Conservation (phyloP, 2,797 vertebrate species). For the Erethizon dorsatum region DNA sequence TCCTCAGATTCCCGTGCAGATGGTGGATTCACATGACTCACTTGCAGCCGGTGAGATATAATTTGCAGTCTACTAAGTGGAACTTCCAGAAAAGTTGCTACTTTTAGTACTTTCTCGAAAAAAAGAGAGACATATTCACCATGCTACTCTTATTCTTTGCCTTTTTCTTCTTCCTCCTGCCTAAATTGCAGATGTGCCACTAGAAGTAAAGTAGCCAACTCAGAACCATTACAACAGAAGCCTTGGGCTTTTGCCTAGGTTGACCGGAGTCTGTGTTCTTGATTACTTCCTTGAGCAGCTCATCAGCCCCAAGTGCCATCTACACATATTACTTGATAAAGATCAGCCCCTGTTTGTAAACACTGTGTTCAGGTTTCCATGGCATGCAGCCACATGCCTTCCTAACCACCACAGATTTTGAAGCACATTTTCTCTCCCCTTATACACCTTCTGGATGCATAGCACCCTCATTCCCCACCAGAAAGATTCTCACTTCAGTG, state of each 20-base stretch:
- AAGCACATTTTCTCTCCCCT: not conserved
- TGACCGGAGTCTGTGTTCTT: not conserved
- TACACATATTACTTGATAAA: not conserved
- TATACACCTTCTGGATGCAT: not conserved
- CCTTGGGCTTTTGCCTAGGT: not conserved
- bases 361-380: not conserved
- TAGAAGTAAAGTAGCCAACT: not conserved
- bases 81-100: not conserved
- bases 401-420: not conserved
- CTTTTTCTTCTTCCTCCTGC: not conserved
- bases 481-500: not conserved
- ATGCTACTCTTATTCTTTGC: not conserved
- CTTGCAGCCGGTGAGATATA: not conserved
- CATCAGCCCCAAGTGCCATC: not conserved
- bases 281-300: not conserved
- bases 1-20: not conserved
- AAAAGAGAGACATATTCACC: not conserved
- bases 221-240: not conserved
- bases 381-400: not conserved
- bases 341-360: not conserved
- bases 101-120: not conserved
- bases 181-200: not conserved
- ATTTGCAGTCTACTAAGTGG: not conserved
- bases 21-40: not conserved
- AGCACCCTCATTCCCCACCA: not conserved